Base-by-base conservation (phyloP, 1,140 invertebrate genomes). In the Pentalonia nigronervosa region DNA sequence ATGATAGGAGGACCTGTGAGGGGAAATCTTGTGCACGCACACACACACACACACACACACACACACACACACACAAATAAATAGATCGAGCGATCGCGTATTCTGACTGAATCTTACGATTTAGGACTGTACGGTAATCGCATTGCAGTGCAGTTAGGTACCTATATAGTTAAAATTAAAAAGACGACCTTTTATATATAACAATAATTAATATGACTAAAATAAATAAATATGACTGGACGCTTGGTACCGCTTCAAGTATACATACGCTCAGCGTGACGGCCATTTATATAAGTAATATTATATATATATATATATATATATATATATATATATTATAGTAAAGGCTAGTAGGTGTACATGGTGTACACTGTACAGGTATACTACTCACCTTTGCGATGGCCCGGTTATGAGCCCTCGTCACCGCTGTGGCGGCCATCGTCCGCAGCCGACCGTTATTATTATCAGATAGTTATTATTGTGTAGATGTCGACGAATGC, bases 311-410 rank as follows among this genome's bases (percentile, higher is more conserved):
- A 50, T 50, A n/a, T 50, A 50, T 17, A 50, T 50, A 0, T 14
- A 47, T 14, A 47, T 14, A n/a, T 50, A 50, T 17, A 50, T 50
- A 0, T 14, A 47, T 14, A 47, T 14, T 50, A 20, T 2, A 50
- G 48, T 50, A 50, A 50, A 41, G 41, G 41, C 41, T 41, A 41
- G 9, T 60, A 60, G 9, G 56, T 30, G 11, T 30, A 60, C 2
- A 25, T 4, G 0, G 4, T 41, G n/a, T n/a, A n/a, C n/a, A n/a
- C n/a, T n/a, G n/a, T n/a, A n/a, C 11, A 1, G 25, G 30, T 67
- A 67, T 14, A 67, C 60, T 25, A 47, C 84, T n/a, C 9, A 87
- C 84, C 84, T 87, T 87, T 47, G 84, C 84, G 30, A 87, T 87
- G 25, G 84, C 84, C 84, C 84, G 84, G 45, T 87, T 87, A 0